phyloP scores from a whole-genome alignment of 2,797 vertebrate species.

The Poeciliopsis gracilis region DNA sequence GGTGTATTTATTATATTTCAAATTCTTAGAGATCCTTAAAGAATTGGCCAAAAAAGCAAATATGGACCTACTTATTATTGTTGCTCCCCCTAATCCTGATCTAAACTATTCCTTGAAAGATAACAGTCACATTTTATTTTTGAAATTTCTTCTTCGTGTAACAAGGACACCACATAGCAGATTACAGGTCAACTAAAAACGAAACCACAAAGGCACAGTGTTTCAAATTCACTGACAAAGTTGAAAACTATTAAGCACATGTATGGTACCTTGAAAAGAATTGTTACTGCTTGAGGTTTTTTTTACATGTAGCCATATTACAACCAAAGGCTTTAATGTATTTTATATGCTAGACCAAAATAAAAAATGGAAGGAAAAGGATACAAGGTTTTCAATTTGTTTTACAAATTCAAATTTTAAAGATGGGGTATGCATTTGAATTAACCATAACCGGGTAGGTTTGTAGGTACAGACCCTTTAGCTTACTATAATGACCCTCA shows the following conservation, averaged over 20 bases:
- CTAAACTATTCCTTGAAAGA: slow-evolving; percentile 47
- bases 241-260: background rate
- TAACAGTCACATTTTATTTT: slow-evolving; percentile 53
- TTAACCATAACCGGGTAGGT: background rate
- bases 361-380: background rate
- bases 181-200: slow-evolving; percentile 43
- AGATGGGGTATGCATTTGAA: background rate
- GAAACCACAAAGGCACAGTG: slow-evolving; percentile 35
- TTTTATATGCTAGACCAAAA: background rate
- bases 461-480: background rate
- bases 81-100: slow-evolving; percentile 28
- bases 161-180: slow-evolving; percentile 34
- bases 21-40: slow-evolving; percentile 1
- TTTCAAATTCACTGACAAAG: slow-evolving; percentile 21
- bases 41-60: slow-evolving; percentile 24
- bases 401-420: background rate
- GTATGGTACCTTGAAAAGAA: background rate
- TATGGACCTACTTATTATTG: slow-evolving; percentile 43
- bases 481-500: background rate
- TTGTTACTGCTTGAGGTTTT: background rate
- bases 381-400: background rate
- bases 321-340: background rate
- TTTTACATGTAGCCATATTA: background rate
- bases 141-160: slow-evolving; percentile 30
- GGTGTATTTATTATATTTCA: background rate